Base-by-base conservation (phyloP, 2,113 vertebrate genomes). In the Oostethus manadensis region DNA sequence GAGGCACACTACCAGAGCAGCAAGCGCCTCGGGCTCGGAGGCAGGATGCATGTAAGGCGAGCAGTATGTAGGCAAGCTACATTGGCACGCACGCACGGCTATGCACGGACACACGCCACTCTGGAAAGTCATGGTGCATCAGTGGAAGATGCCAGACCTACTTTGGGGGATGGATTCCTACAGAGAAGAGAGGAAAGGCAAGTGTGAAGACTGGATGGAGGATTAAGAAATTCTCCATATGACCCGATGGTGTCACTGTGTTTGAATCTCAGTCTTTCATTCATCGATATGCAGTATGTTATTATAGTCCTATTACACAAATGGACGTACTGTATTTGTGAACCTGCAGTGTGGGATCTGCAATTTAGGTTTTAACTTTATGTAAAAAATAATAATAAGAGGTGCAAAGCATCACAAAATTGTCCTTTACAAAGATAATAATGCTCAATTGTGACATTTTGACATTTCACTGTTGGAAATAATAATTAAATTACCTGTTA, bases 91-190 rank as follows among this genome's bases (percentile, higher is more conserved):
- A 44, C 22, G 81, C 79, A 70, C 76, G 48, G 72, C 61, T 65
- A 29, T 50, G 78, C 10, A 44, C 10, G 71, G 70, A 75, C 49
- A 73, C 57, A 71, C 71, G 48, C 71, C 57, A 69, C 68, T 62
- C 62, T 57, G 69, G 62, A 64, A 75, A 71, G 58, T 64, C 58
- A 51, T 38, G 62, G 55, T 65, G 56, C 68, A 77, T 80, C 69
- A 71, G 62, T 77, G 65, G 65, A 66, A 35, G 68, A 68, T 74
- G 72, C 26, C 62, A 0, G 64, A 68, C 60, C 42, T 10, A 58
- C 14, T 50, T 22, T 49, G 38, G 33, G n/a, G 54, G 62, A n/a
- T 6, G n/a, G 48, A 8, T 51, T 51, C 49, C 20, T 14, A 33
- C 29, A 33, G 4, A 33, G 29, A 33, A 6, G 20, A 22, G 10